A percentile compares a stretch with the other conserved stretches of the same genome.
These are phyloP conservation scores for Teleopsis dalmanni DNA, from an alignment of 1,140 invertebrate genomes.

Conservation along the genomic window DNA sequence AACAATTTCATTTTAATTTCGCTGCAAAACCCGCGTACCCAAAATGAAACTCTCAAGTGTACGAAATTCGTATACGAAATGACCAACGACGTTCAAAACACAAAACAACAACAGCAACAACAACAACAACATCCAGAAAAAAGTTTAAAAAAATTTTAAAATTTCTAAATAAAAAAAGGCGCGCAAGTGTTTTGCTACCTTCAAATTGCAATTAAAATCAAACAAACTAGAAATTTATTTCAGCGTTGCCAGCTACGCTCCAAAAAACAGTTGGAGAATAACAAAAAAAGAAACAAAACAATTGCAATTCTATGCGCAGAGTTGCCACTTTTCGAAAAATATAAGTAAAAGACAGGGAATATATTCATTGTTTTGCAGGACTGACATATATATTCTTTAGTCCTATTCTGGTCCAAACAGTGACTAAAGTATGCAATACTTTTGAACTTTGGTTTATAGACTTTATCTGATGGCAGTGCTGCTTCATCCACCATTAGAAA, in stretches of 20 bases:
- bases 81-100: neutral
- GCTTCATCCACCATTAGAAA: no score
- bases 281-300: conserved; percentile 2
- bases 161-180: neutral
- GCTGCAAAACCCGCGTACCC: conserved; percentile 22
- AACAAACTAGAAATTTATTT: conserved; percentile 15
- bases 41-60: conserved; percentile 13
- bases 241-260: conserved; percentile 2
- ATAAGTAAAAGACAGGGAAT: no score
- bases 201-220: conserved; percentile 15
- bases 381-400: no score
- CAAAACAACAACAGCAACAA: neutral
- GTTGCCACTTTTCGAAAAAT: neutral
- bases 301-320: neutral
- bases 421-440: no score
- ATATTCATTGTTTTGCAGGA: no score
- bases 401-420: no score
- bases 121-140: neutral
- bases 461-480: no score
- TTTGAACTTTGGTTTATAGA: no score
- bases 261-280: neutral
- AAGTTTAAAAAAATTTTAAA: neutral
- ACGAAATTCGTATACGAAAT: conserved; percentile 1
- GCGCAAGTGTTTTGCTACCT: conserved; percentile 10
- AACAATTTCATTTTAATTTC: conserved; percentile 29